A percentile compares a stretch with the other conserved stretches of the same genome.
Conservation (phyloP, 2,888 invertebrate genomes). For the Neoaliturus tenellus region DNA sequence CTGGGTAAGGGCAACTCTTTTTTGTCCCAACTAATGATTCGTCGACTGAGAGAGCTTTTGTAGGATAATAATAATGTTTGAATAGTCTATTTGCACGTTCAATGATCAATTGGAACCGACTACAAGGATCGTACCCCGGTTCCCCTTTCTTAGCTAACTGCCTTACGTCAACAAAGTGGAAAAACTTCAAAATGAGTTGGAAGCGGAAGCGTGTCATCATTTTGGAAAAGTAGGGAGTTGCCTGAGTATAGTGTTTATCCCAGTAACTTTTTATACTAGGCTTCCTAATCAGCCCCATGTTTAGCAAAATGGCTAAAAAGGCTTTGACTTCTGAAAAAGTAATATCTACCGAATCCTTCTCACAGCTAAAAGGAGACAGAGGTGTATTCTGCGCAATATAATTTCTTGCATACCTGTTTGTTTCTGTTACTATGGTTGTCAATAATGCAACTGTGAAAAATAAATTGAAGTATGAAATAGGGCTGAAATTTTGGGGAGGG, state of each 20-base stretch:
- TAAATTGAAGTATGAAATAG: constrained; percentile 51
- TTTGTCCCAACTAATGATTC: constrained; percentile 51
- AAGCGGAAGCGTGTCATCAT: constrained; percentile 31
- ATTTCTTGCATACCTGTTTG: constrained; percentile 34
- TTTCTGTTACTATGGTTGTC: constrained; percentile 39
- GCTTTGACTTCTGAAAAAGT: constrained; percentile 45
- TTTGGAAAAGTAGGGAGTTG: constrained; percentile 46
- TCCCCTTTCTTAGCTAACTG: not conserved
- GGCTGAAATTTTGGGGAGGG: constrained; percentile 34
- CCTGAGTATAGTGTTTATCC: constrained; percentile 24
- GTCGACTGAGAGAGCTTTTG: constrained; percentile 32
- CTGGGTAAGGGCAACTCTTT: constrained; percentile 14
- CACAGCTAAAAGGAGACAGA: constrained; percentile 16
- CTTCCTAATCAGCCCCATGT: constrained; percentile 46
- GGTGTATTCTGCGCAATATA: not conserved
- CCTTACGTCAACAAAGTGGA: constrained; percentile 25
- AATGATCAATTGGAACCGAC: constrained; percentile 30
- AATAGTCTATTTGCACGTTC: constrained; percentile 36
- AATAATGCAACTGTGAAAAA: constrained; percentile 38
- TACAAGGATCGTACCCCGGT: constrained; percentile 33
- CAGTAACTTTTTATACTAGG: constrained; percentile 30
- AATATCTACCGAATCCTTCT: constrained; percentile 25
- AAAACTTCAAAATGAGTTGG: constrained; percentile 37
- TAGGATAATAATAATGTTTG: constrained; percentile 13
- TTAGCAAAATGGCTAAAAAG: constrained; percentile 37